These are phyloP conservation scores for Perithous albicinctus DNA, from an alignment of 2,888 invertebrate genomes.

Conservation along the genomic window DNA sequence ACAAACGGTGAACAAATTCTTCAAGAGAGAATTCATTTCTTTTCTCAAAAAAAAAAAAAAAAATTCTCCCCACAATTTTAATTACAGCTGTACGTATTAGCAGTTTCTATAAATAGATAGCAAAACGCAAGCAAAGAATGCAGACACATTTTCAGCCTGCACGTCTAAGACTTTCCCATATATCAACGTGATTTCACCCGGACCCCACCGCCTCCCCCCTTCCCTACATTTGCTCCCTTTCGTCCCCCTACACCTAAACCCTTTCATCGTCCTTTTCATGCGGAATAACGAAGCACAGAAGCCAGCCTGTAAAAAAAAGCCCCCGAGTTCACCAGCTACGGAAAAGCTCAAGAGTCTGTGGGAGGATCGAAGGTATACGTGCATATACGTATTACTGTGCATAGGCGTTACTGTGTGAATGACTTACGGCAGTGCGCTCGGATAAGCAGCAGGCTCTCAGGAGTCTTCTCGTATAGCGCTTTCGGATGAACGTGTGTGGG, in stretches of 20 bases:
- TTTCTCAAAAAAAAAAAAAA: no score
- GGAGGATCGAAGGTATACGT: constrained; percentile 27
- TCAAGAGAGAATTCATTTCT: no score
- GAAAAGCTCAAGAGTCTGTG: constrained; percentile 50
- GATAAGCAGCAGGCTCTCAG: constrained; percentile 40
- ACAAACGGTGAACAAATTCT: background rate
- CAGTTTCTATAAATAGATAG: background rate
- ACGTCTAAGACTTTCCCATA: constrained; percentile 11
- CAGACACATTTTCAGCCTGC: background rate
- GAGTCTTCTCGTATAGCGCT: constrained; percentile 43
- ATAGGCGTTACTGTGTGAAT: constrained; percentile 65
- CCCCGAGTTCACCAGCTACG: constrained; percentile 46
- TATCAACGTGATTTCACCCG: constrained; percentile 28
- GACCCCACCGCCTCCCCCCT: no score
- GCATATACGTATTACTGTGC: constrained; percentile 28
- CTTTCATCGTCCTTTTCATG: constrained; percentile 62
- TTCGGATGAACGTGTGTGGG: constrained; percentile 50
- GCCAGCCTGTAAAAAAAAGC: constrained; percentile 35
- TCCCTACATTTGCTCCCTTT: constrained; percentile 24
- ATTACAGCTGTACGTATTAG: background rate
- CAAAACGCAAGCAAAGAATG: background rate
- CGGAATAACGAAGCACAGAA: constrained; percentile 63
- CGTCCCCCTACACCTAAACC: constrained; percentile 34
- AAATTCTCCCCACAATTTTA: background rate
- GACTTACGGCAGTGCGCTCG: constrained; percentile 67